Evolutionary conservation across 2,797 vertebrate genomes (phyloP).

Genomic region (Bradypus variegatus): DNA sequence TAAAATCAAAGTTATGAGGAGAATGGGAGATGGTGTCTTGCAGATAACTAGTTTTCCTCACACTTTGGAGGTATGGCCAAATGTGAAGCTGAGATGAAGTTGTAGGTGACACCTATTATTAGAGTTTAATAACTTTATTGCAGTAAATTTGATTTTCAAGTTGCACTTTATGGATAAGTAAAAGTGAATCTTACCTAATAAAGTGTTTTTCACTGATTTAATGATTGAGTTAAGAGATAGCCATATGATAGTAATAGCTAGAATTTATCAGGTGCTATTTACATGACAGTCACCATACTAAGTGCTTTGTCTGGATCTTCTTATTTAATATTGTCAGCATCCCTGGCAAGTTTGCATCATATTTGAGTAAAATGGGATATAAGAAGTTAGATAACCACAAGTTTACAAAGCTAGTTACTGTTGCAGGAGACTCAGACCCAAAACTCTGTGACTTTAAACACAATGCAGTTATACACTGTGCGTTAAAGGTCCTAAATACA

Average conservation of each 20-base stretch:
- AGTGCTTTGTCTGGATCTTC: background rate
- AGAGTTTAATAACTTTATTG: background rate
- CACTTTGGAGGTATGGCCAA: background rate
- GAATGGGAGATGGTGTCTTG: background rate
- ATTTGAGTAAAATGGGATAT: background rate
- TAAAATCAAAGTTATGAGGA: background rate
- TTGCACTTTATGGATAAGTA: background rate
- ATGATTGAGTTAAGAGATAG: background rate
- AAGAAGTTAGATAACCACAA: background rate
- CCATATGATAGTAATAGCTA: background rate
- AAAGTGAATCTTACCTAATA: background rate
- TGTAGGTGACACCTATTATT: background rate
- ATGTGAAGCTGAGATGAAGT: background rate
- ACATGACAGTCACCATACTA: background rate
- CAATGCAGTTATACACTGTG: background rate
- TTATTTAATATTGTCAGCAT: slow-evolving; percentile 9
- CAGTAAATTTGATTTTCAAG: background rate
- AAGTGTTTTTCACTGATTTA: background rate
- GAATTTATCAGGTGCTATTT: background rate
- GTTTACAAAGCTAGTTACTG: background rate
- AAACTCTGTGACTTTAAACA: background rate
- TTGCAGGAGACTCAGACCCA: background rate
- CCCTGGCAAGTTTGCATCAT: background rate
- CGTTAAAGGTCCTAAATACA: background rate
- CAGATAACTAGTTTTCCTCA: background rate